Percentiles rank a stretch among this genome's conserved stretches.
phyloP scores from a whole-genome alignment of 2,113 vertebrate genomes.

The Pelecanoides urinatrix region DNA sequence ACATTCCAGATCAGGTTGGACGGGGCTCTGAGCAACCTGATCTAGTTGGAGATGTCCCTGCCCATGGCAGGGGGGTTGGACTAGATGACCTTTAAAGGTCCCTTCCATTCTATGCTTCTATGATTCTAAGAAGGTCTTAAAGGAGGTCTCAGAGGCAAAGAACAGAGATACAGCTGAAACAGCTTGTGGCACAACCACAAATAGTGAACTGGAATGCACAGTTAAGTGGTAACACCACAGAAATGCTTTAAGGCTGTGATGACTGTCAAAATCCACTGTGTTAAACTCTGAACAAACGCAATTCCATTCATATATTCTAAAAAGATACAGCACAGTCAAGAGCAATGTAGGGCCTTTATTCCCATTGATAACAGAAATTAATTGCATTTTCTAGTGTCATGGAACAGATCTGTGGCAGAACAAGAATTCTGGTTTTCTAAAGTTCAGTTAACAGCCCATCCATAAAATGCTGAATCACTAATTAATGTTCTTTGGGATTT shows the following conservation, averaged over 20 bases:
- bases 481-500: not conserved
- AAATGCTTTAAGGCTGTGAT: not conserved
- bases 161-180: not conserved
- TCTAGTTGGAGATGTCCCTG: not conserved
- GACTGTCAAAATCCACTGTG: not conserved
- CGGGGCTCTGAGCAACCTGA: not conserved
- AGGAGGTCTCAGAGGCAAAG: not conserved
- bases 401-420: not conserved
- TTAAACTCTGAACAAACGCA: not conserved
- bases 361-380: not conserved
- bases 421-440: not conserved
- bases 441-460: not conserved
- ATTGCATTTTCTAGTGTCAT: not conserved
- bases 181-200: not conserved
- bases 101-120: not conserved
- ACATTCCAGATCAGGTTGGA: not conserved
- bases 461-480: not conserved
- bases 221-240: not conserved
- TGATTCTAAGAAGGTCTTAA: not conserved
- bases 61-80: rapidly evolving
- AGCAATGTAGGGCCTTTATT: not conserved
- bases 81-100: not conserved
- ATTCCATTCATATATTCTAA: not conserved
- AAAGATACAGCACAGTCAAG: not conserved
- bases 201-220: not conserved